Percentiles rank a stretch among this genome's conserved stretches.
These are phyloP conservation scores for Protobothrops mucrosquamatus DNA, from an alignment of 2,113 vertebrate species.

Conservation along the genomic window DNA sequence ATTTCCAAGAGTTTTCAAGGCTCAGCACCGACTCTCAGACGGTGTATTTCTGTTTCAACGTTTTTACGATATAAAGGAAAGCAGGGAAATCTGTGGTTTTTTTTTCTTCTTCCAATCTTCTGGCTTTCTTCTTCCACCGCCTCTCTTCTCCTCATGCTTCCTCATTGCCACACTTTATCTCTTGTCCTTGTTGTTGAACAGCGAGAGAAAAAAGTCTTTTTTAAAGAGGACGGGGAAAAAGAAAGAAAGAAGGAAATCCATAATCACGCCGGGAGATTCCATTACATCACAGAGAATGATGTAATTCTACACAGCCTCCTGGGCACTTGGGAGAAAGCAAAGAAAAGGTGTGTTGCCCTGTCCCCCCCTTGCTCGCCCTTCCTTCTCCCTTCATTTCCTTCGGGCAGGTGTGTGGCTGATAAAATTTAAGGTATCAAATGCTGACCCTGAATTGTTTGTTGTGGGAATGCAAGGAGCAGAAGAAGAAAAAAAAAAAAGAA, in stretches of 20 bases:
- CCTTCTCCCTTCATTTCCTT: not conserved
- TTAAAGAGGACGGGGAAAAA: not conserved
- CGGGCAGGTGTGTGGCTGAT: slow-evolving; percentile 52
- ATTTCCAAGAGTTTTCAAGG: not conserved
- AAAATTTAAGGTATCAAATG: slow-evolving; percentile 51
- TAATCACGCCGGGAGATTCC: not conserved
- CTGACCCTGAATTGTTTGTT: slow-evolving; percentile 44
- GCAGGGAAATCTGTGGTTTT: no score
- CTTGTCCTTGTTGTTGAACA: not conserved
- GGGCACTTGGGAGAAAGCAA: slow-evolving; percentile 11
- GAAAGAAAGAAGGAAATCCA: not conserved
- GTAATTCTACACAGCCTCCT: slow-evolving; percentile 37
- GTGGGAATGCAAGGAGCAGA: slow-evolving; percentile 9
- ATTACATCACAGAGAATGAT: not conserved
- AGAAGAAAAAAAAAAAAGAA: slow-evolving; percentile 33
- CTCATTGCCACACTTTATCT: not conserved
- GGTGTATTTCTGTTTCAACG: not conserved
- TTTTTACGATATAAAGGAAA: not conserved
- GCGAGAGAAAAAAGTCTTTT: not conserved
- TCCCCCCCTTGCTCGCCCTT: not conserved
- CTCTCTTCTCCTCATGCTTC: not conserved
- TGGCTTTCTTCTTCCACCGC: not conserved
- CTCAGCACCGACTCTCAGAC: not conserved
- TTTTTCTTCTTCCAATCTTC: no score
- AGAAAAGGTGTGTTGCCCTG: slow-evolving; percentile 39